phyloP scores from a whole-genome alignment of 64 coral and sea anemone genomes.

The Platygyra sinensis region DNA sequence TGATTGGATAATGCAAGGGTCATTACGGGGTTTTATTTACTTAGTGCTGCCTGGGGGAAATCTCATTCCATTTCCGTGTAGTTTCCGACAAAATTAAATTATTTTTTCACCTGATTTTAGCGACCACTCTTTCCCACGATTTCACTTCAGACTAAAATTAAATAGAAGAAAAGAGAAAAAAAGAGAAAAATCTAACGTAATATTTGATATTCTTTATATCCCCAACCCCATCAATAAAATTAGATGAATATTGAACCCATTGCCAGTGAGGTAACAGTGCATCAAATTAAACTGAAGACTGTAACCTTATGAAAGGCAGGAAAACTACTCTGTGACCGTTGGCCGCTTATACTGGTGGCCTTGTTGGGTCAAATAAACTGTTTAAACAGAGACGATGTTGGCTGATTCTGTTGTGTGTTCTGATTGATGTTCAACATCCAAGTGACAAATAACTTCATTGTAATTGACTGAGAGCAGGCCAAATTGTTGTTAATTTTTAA shows the following conservation, averaged over 20 bases:
- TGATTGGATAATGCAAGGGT: background rate
- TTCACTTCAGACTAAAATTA: conserved; percentile 1
- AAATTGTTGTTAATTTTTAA: background rate
- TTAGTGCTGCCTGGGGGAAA: background rate
- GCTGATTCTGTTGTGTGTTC: background rate
- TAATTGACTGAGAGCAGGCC: background rate
- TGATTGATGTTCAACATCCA: background rate
- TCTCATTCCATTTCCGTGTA: background rate
- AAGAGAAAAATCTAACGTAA: conserved; percentile 30
- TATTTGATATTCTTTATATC: conserved; percentile 53
- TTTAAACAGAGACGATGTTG: background rate
- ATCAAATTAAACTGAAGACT: background rate
- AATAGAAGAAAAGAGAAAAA: background rate
- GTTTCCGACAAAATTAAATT: conserved; percentile 4
- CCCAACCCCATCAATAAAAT: background rate
- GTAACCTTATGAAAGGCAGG: background rate
- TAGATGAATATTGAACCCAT: conserved; percentile 27
- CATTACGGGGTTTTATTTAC: background rate
- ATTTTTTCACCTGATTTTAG: conserved; percentile 40
- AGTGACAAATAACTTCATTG: background rate
- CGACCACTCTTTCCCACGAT: background rate
- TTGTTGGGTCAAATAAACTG: conserved; percentile 41
- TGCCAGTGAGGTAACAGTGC: background rate
- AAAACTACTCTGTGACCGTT: conserved; percentile 14
- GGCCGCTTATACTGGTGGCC: background rate